Conservation (phyloP, 2,113 vertebrate genomes). For the Chionis minor region DNA sequence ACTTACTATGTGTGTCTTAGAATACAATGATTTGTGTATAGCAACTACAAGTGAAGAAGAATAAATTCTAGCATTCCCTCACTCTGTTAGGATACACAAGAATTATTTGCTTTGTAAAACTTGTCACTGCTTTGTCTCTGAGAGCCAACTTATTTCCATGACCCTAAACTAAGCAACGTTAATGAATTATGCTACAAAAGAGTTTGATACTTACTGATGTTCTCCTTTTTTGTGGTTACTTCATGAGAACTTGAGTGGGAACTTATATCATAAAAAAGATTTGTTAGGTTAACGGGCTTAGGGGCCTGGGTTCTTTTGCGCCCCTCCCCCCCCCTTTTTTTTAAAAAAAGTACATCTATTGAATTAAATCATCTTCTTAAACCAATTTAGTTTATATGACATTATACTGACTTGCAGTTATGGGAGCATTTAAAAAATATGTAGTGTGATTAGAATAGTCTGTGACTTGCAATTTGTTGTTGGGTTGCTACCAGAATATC, state of each 20-base stretch:
- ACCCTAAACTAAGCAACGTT: neutral
- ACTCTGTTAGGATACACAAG: neutral
- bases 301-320: neutral
- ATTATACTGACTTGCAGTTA: neutral
- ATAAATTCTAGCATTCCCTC: neutral
- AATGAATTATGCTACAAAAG: neutral
- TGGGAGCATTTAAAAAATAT: neutral
- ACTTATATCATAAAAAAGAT: neutral
- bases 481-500: neutral
- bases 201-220: neutral
- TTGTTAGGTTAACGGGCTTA: neutral
- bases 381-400: neutral
- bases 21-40: neutral
- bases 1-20: fast-evolving
- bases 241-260: neutral
- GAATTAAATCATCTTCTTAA: neutral
- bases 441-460: neutral
- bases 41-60: neutral
- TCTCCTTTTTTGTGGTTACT: neutral
- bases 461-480: neutral
- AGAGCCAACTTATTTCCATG: neutral
- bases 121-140: neutral
- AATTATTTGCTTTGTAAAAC: neutral
- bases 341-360: neutral
- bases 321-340: no score